Evolutionary conservation across 1,140 invertebrate genomes (phyloP), one percentile per base, ranked within the genome.

Genomic region (Philopotamus ludificatus): DNA sequence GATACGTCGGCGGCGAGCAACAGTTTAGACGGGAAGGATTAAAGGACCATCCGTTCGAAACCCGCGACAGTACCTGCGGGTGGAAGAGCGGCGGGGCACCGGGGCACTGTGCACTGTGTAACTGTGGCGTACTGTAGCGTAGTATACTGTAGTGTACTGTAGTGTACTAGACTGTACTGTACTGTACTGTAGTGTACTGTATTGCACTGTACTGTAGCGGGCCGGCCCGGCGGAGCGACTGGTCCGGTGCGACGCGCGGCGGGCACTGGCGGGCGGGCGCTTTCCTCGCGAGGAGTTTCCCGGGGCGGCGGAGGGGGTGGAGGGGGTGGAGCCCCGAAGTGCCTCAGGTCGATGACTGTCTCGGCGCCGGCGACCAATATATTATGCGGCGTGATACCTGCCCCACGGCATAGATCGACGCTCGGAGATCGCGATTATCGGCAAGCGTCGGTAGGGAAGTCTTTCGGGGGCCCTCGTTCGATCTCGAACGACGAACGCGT

Each of bases 221-320:
- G 53, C 12, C 15, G 22, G n/a, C 15, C 45, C 16, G 21, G 63
- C n/a, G 47, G 58, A 51, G 65, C 65, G 59, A 58, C 64, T 66
- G 45, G 49, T 28, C 59, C 54, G 28, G 65, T 28, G 18, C 3
- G n/a, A 44, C 20, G 57, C 16, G 53, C 34, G 42, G 47, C 23
- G 51, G 64, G 54, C 64, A 66, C 64, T 66, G 64, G 44, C 64
- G 8, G 45, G 7, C 45, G 45, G 16, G 7, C 22, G 20, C 22
- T 50, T 66, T 66, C 57, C 64, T 47, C 57, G 57, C 57, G 45
- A 54, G 63, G 39, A 60, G 63, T 65, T 65, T 65, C 51, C 50
- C 54, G 21, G 57, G 20, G 53, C 34, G 42, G 47, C 23, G 51
- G 25, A 23, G 53, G 44, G 22, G 57, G 26, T 22, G 53, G 4